Evolutionary conservation across 35 echinoderm and acorn worm species (phyloP), one percentile per base, ranked within the genome.

Genomic region (Holothuria glaberrima): DNA sequence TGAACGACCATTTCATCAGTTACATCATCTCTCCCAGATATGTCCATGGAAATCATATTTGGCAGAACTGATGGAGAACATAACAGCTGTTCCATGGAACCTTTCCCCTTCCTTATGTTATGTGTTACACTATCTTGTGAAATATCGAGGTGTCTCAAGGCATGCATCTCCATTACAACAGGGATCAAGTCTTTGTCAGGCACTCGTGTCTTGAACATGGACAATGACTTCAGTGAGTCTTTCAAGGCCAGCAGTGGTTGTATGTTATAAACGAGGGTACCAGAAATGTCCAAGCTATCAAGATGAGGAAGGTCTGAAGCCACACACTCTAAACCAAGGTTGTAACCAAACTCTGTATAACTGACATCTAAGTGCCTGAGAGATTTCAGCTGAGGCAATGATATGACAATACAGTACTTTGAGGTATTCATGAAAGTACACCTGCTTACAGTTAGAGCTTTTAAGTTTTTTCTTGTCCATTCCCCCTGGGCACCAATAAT

Each of bases 371-470:
- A 82, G 58, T 99, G 97, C 16, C 91, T 68, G 6, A 99, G 89
- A 20, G 83, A 80, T 72, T 94, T 92, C 57, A 99, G 89, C 89
- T 95, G 93, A 26, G 91, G 91, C 45, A 99, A 88, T 22, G 97
- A 95, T 58, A 99, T 99, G 27, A 99, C 97, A 57, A 99, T 99
- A 75, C 97, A 99, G 84, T 95, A 99, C 52, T 99, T 99, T 18
- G 97, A 95, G 31, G 92, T 95, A 48, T 99, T 95, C 71, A 95
- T 88, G 36, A 99, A 99, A 2, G 93, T 99, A 71, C 93, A 95
- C 48, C 91, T 78, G 54, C 97, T 99, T 59, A 95, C 97, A 35
- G 90, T 95, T n/a, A 99, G 85, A 6, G 93, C 92, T 30, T 88
- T 80, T 21, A 99, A 71, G 75, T 99, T 92, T 30, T 86, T 92